Conservation (phyloP, 2,113 vertebrate species). For the Clarias batrachus region DNA sequence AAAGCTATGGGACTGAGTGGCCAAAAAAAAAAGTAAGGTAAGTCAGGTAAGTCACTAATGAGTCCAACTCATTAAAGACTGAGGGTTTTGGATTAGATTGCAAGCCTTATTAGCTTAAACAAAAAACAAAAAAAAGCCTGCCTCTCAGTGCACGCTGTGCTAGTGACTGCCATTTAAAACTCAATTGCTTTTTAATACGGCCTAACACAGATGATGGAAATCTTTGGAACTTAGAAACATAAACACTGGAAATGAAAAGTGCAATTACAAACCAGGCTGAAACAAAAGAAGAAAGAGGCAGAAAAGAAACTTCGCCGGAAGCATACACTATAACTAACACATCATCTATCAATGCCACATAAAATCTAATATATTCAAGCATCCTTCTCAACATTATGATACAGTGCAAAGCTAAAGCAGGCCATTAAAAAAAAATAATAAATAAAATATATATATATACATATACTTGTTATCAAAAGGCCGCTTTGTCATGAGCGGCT, state of each 20-base stretch:
- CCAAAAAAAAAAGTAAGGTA: neutral
- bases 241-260: constrained; percentile 10
- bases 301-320: neutral
- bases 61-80: constrained; percentile 9
- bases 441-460: no score
- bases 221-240: neutral
- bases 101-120: neutral
- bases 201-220: neutral
- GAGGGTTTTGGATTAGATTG: neutral
- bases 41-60: constrained; percentile 21
- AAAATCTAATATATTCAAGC: constrained; percentile 27
- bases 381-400: neutral
- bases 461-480: constrained; percentile 1
- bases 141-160: no score
- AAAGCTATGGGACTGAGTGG: neutral
- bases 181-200: neutral
- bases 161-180: neutral
- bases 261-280: neutral
- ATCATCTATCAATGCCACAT: constrained; percentile 25
- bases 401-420: constrained; percentile 2
- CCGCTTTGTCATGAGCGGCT: constrained; percentile 18
- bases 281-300: neutral
- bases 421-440: neutral
- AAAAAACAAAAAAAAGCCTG: neutral
- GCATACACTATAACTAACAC: constrained; percentile 14